phyloP scores from a whole-genome alignment of 2,888 invertebrate genomes.

The Hipparchia semele region DNA sequence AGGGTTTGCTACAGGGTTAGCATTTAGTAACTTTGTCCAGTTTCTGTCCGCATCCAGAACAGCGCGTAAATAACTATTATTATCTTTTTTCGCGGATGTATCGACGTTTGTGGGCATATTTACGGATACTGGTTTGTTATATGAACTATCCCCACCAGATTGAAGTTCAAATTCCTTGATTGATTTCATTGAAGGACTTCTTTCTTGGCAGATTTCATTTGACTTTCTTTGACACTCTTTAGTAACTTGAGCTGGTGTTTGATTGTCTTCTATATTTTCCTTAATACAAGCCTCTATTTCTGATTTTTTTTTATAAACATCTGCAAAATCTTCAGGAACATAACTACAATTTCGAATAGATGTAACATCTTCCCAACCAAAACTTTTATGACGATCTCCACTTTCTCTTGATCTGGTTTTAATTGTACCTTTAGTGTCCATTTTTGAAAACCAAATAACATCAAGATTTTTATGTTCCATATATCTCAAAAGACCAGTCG shows the following conservation, averaged over 20 bases:
- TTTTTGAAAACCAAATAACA: conserved; percentile 57
- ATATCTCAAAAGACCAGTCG: conserved; percentile 64
- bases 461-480: conserved; percentile 65
- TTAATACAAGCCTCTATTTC: neutral
- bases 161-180: neutral
- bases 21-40: conserved; percentile 53
- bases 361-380: conserved; percentile 51
- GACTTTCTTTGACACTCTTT: neutral
- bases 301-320: conserved; percentile 28
- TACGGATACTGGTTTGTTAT: neutral
- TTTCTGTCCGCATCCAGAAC: conserved; percentile 29
- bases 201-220: neutral
- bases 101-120: neutral
- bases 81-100: neutral
- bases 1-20: conserved; percentile 69
- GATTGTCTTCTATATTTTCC: neutral
- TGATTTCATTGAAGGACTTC: neutral
- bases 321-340: conserved; percentile 27
- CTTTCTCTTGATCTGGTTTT: conserved; percentile 53
- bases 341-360: conserved; percentile 18
- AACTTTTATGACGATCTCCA: conserved; percentile 40
- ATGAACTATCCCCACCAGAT: neutral
- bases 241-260: neutral
- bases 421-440: conserved; percentile 47
- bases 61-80: conserved; percentile 14